Base-by-base conservation (phyloP, 2,797 vertebrate genomes). In the Mycteria americana region DNA sequence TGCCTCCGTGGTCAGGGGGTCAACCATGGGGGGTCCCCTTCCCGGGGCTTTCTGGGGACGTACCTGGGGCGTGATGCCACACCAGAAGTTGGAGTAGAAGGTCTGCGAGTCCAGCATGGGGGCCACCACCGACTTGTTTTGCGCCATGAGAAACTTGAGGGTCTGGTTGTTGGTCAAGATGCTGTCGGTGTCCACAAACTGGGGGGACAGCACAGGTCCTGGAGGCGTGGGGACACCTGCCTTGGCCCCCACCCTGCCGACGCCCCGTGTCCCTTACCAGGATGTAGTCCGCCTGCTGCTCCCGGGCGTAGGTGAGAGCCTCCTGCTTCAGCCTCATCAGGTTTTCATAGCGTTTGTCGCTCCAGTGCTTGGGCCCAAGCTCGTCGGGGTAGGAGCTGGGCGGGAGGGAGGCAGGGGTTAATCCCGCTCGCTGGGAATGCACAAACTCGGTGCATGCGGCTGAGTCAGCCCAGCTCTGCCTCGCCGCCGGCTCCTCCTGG, bases 31-130 rank as follows among this genome's bases (percentile, higher is more conserved):
- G 23, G 11, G 5, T 25, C 53, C 35, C 54, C 35, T 33, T 65
- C 75, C 50, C 19, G 0, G 31, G 64, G 35, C 7, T 45, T 46
- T 28, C 46, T 6, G 1, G n/a, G n/a, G 25, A 30, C 3, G 50
- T 92, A 99, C 99, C 99, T 99, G 99, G 0, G 99, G 99, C 1
- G 99, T 99, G 93, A 99, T 99, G 9, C 99, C 99, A 10, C 99
- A 99, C 99, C 99, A 99, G 98, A 98, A 99, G 97, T 99, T 99
- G 94, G 99, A 99, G 96, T 99, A 99, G 11, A 98, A 99, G 3
- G 99, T 99, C 97, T 98, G 99, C 0, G 99, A 99, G 92, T 99
- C 99, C 91, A 99, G 93, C 99, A 99, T 99, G 5, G 99, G 99
- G 2, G 99, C 98, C 6, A 99, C 98, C 74, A 99, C 98, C 0